phyloP scores from a whole-genome alignment of 2,113 vertebrate species.

The Prinia subflava region DNA sequence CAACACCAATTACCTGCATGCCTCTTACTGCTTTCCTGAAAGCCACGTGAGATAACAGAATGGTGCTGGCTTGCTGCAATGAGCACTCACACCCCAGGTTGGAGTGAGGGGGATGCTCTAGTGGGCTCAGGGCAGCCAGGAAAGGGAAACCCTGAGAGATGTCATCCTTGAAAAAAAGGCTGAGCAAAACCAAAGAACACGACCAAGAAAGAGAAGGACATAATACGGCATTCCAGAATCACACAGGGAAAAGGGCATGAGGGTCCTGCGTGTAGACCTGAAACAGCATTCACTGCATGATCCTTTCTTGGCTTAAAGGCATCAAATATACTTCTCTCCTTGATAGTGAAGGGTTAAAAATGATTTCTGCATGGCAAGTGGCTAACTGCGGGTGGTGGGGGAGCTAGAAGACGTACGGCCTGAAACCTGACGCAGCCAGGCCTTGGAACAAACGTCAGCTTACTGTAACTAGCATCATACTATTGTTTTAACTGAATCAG shows the following conservation, averaged over 20 bases:
- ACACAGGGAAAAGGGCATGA: background rate
- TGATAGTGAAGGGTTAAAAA: too few species aligned
- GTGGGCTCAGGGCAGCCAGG: fast-evolving
- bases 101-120: background rate
- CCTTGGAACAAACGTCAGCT: too few species aligned
- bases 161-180: background rate
- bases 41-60: background rate
- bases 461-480: too few species aligned
- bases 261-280: background rate
- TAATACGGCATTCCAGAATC: fast-evolving
- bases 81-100: fast-evolving
- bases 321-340: background rate
- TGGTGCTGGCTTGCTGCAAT: background rate
- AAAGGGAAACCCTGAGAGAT: background rate
- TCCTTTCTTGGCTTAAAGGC: background rate
- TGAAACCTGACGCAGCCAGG: too few species aligned
- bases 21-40: background rate
- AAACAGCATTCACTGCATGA: background rate
- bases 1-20: background rate
- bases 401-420: too few species aligned
- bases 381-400: too few species aligned
- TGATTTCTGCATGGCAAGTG: too few species aligned
- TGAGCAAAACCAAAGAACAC: background rate
- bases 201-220: background rate
- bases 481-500: too few species aligned